Conservation (phyloP, 2,113 vertebrate genomes). For the Lagenorhynchus albirostris region DNA sequence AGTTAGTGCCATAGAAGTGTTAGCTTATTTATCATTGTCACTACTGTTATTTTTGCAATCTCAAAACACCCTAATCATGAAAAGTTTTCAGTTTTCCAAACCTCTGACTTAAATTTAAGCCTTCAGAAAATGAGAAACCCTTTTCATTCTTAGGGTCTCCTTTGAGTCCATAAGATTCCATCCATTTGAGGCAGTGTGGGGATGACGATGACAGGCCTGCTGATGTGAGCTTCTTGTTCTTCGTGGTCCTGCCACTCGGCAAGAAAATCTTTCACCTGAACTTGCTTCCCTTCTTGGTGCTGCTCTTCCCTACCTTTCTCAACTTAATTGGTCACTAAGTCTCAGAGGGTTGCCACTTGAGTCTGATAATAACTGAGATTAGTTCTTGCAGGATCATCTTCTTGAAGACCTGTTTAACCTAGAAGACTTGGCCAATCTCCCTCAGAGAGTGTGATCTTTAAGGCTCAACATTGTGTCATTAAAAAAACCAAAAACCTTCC, state of each 20-base stretch:
- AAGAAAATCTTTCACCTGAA: neutral
- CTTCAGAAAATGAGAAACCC: neutral
- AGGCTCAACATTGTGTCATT: neutral
- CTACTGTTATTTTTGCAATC: neutral
- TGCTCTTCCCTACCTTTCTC: neutral
- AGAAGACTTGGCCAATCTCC: neutral
- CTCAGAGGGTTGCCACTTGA: neutral
- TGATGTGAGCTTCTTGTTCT: neutral
- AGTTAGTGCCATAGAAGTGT: neutral
- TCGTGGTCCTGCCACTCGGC: neutral
- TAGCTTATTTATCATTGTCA: neutral
- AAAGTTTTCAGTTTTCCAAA: neutral
- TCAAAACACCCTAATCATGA: neutral
- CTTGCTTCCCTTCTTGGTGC: neutral
- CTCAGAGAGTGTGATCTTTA: neutral
- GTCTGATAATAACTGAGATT: neutral
- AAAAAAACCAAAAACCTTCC: neutral
- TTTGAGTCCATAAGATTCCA: neutral
- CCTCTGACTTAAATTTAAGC: neutral
- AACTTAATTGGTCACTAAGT: neutral
- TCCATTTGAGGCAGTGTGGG: accelerated
- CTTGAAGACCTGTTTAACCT: neutral
- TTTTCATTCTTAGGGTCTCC: neutral
- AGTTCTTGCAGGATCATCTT: neutral
- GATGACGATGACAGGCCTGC: neutral